Conservation (phyloP, 1,140 invertebrate species). For the Euglossa dilemma region DNA sequence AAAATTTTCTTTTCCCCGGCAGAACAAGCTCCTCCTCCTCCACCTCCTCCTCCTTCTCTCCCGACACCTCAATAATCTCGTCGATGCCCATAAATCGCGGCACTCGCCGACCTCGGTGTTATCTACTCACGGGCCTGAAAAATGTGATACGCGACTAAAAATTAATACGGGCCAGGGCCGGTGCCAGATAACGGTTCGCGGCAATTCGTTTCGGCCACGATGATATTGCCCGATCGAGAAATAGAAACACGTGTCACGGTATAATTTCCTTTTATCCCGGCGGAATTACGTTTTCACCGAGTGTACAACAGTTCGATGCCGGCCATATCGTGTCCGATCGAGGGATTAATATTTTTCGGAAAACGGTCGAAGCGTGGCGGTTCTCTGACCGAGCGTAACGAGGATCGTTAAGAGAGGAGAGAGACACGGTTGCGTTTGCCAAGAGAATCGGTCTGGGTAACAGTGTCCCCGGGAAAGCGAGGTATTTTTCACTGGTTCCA, state of each 20-base stretch:
- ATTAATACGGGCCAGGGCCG: slow-evolving; percentile 30
- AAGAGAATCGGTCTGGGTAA: neutral
- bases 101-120: neutral
- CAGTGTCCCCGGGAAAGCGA: too few species aligned
- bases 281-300: slow-evolving; percentile 30
- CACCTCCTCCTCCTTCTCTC: too few species aligned
- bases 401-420: neutral
- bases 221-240: slow-evolving; percentile 34
- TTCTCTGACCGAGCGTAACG: neutral
- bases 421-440: neutral
- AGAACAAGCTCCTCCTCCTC: neutral
- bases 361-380: neutral
- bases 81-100: slow-evolving; percentile 30
- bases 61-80: slow-evolving; percentile 13
- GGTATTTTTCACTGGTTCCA: neutral
- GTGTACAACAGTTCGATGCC: neutral
- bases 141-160: slow-evolving; percentile 47
- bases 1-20: neutral
- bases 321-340: neutral
- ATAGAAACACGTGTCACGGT: slow-evolving; percentile 45
- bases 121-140: slow-evolving; percentile 27
- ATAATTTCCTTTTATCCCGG: slow-evolving; percentile 42
- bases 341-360: neutral
- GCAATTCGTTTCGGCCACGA: slow-evolving; percentile 21
- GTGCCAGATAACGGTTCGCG: slow-evolving; percentile 14